Percentiles rank a stretch among this genome's conserved stretches.
These are phyloP conservation scores for Channallabes apus DNA, from an alignment of 2,797 vertebrate genomes.

Conservation along the genomic window DNA sequence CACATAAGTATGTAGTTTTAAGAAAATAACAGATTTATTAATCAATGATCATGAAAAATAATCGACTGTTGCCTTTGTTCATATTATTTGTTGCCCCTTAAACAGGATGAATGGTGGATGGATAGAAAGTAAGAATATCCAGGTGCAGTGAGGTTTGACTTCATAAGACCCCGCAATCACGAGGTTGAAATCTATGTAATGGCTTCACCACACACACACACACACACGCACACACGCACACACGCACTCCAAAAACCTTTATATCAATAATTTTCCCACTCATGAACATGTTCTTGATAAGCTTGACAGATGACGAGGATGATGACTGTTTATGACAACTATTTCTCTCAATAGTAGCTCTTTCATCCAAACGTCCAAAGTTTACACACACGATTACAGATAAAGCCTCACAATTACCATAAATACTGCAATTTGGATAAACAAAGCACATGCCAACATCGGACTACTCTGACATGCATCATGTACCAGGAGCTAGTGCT, in stretches of 20 bases:
- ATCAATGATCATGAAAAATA: too few relatives aligned
- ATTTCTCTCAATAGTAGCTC: constrained; percentile 13
- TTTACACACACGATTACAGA: constrained; percentile 5
- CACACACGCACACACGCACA: constrained; percentile 14
- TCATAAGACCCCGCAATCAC: constrained; percentile 47
- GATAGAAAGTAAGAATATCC: constrained; percentile 22
- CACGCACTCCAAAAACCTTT: background rate
- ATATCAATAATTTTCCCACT: constrained; percentile 21
- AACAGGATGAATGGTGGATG: background rate
- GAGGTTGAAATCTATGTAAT: constrained; percentile 40
- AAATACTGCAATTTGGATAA: constrained; percentile 19
- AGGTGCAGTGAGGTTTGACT: constrained; percentile 9
- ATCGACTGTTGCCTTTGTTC: too few relatives aligned
- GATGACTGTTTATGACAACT: constrained; percentile 27
- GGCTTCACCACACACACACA: constrained; percentile 45
- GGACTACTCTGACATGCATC: background rate
- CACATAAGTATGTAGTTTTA: too few relatives aligned
- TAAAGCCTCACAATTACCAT: background rate
- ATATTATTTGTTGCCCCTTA: too few relatives aligned
- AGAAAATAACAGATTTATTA: too few relatives aligned
- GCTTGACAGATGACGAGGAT: constrained; percentile 1
- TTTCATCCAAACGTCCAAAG: background rate
- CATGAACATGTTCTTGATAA: constrained; percentile 23
- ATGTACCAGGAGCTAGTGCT: background rate
- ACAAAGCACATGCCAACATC: background rate